Evolutionary conservation across 2,888 invertebrate species (phyloP).

Genomic region (Ophraella communa): DNA sequence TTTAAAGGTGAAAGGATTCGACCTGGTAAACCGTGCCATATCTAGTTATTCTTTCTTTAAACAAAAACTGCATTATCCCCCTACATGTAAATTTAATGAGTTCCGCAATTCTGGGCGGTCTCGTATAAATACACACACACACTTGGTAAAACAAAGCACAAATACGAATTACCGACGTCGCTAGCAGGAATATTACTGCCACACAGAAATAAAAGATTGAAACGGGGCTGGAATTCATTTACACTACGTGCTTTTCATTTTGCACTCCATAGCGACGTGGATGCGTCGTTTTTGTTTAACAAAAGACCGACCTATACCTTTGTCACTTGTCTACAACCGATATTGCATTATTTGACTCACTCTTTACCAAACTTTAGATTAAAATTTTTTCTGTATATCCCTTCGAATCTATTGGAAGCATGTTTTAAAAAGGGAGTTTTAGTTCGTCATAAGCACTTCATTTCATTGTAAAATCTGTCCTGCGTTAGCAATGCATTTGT

Average conservation of each 20-base stretch:
- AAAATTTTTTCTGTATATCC: neutral
- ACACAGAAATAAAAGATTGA: constrained; percentile 41
- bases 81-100: constrained; percentile 46
- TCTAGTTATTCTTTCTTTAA: constrained; percentile 1
- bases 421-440: too few species aligned
- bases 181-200: constrained; percentile 38
- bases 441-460: too few species aligned
- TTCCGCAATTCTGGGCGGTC: constrained; percentile 26
- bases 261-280: constrained; percentile 9
- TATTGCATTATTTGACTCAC: neutral
- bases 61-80: constrained; percentile 44
- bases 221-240: constrained; percentile 40
- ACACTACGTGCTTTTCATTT: constrained; percentile 38
- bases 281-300: constrained; percentile 16
- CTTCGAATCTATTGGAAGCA: neutral
- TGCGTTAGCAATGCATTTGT: too few species aligned
- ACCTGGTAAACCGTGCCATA: neutral
- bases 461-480: too few species aligned
- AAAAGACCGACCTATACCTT: constrained; percentile 8
- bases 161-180: constrained; percentile 35
- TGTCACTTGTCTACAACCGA: constrained; percentile 11
- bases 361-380: neutral
- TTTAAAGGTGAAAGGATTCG: neutral
- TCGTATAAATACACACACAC: too few species aligned
- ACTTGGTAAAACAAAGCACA: constrained; percentile 39